phyloP scores from a whole-genome alignment of 1,140 invertebrate genomes.

The Dryas iulia region DNA sequence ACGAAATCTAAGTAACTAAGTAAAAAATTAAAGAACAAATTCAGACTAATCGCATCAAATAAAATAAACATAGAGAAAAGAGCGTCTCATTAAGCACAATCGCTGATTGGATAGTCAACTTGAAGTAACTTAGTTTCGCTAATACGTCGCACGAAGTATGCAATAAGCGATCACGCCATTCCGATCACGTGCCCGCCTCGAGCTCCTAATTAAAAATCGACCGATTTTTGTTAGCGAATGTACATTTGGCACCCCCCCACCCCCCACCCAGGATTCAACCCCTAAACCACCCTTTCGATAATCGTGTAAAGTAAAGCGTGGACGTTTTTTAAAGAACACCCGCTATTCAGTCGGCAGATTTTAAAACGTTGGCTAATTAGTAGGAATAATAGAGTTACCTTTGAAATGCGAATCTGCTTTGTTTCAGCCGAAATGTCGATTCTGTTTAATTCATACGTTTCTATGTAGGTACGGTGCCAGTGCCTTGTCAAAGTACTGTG shows the following conservation, averaged over 20 bases:
- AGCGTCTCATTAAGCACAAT: constrained; percentile 55
- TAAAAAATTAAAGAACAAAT: constrained; percentile 15
- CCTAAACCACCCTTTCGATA: constrained; percentile 38
- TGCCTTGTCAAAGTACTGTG: not conserved
- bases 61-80: constrained; percentile 42
- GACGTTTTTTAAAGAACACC: constrained; percentile 52
- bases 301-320: constrained; percentile 55
- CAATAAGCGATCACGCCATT: constrained; percentile 58
- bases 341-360: constrained; percentile 46
- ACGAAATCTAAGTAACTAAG: constrained; percentile 9
- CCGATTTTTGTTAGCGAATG: constrained; percentile 67
- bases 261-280: constrained; percentile 15
- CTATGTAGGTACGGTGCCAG: no score
- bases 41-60: constrained; percentile 5
- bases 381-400: constrained; percentile 47
- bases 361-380: constrained; percentile 57
- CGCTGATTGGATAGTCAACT: constrained; percentile 65
- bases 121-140: constrained; percentile 59
- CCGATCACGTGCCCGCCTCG: constrained; percentile 62
- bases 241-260: constrained; percentile 49
- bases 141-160: constrained; percentile 54
- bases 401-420: constrained; percentile 28
- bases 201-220: constrained; percentile 74
- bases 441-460: not conserved
- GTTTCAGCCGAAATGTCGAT: constrained; percentile 15